Base-by-base conservation (phyloP, 2,113 vertebrate species). In the Catharus minimus region DNA sequence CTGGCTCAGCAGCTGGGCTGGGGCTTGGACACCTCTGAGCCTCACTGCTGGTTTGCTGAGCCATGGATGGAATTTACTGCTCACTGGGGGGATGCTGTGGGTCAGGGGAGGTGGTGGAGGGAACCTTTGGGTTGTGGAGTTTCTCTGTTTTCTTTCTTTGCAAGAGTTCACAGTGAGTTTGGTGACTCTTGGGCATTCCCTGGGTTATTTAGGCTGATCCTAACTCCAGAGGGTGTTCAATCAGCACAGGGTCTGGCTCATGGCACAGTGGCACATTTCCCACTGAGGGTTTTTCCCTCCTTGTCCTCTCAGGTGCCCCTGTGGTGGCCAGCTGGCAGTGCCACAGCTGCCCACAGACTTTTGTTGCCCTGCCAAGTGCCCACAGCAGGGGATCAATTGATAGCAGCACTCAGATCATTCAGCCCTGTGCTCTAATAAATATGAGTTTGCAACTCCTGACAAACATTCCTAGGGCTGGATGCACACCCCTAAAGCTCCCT, bases 221-320 rank as follows among this genome's bases (percentile, higher is more conserved):
- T 1, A 0, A 2, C 19, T 50, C 44, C 5, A 14, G 0, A 43
- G 61, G 18, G 23, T 16, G 0, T 39, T 67, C 15, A 36, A 3
- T 5, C 15, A 39, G 64, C 38, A 0, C 1, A 2, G 68, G 47
- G 7, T 38, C 5, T 2, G 36, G 8, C 9, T 22, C 11, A 0
- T 4, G 21, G 49, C 7, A 3, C 0, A 2, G 41, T 17, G 58
- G 46, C 19, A 4, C 1, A 0, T 15, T 74, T 23, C 3, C 43
- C 83, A 52, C 11, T 0, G 1, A 41, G 20, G 13, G 1, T 28
- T 76, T 52, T 52, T 13, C 56, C n/a, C 22, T 36, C 33, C 38
- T 53, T 36, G 49, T 62, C 39, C 64, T 49, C 32, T 15, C 17
- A 52, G 81, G 87, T 49, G 26, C 13, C 49, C n/a, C 74, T 15